phyloP scores from a whole-genome alignment of 2,113 vertebrate genomes.

The Octodon degus region DNA sequence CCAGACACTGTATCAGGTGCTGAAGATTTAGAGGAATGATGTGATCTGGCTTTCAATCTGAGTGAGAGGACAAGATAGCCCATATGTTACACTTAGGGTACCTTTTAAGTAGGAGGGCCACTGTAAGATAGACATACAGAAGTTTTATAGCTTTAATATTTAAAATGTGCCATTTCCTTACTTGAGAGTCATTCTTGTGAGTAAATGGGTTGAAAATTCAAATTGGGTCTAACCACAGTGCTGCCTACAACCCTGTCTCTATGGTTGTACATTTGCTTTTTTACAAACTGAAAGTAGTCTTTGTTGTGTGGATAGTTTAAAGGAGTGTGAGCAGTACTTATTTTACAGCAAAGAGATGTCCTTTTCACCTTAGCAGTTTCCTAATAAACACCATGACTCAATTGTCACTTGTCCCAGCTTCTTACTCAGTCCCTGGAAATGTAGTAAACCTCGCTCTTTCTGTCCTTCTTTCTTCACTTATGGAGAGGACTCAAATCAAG shows the following conservation, averaged over 20 bases:
- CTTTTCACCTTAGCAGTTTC: not conserved
- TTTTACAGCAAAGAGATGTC: not conserved
- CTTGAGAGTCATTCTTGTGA: not conserved
- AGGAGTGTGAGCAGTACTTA: not conserved
- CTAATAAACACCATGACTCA: not conserved
- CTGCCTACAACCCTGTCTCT: not conserved
- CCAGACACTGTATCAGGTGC: not conserved
- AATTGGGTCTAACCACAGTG: not conserved
- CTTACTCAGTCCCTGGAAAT: not conserved
- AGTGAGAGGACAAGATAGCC: not conserved
- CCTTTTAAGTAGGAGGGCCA: not conserved
- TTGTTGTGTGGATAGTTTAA: not conserved
- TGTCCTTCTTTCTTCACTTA: not conserved
- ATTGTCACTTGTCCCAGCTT: not conserved
- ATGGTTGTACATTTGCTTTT: constrained; percentile 17
- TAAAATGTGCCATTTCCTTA: not conserved
- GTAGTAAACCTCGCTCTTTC: not conserved
- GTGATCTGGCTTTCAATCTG: not conserved
- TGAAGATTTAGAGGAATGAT: not conserved
- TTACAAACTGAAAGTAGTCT: not conserved
- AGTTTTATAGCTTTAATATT: not conserved
- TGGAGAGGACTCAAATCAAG: not conserved
- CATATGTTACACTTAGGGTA: not conserved
- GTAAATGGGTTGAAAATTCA: not conserved
- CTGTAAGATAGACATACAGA: not conserved